Evolutionary conservation across 2,113 vertebrate genomes (phyloP).

Genomic region (Calyptommatus sinebrachiatus): DNA sequence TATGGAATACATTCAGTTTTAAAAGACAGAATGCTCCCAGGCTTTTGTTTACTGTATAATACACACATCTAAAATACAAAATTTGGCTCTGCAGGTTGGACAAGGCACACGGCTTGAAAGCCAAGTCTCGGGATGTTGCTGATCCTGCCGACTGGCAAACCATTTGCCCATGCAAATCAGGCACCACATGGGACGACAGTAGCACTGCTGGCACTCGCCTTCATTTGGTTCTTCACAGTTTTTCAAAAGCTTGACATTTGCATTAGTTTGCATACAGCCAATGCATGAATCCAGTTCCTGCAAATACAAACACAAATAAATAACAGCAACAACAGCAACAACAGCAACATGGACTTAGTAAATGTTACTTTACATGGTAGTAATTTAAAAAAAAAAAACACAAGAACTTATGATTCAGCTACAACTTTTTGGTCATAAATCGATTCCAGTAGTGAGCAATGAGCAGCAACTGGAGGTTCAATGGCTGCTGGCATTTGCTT

Average conservation of each 20-base stretch:
- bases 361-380: too few relatives aligned
- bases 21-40: slow-evolving; percentile 36
- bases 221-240: slow-evolving; percentile 73
- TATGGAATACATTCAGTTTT: slow-evolving; percentile 6
- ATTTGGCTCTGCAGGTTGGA: slow-evolving; percentile 88
- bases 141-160: slow-evolving; percentile 94
- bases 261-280: slow-evolving; percentile 89
- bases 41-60: slow-evolving; percentile 70
- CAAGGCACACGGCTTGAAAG: slow-evolving; percentile 89
- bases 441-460: too few relatives aligned
- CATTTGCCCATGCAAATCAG: slow-evolving; percentile 93
- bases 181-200: slow-evolving; percentile 97
- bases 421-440: neutral
- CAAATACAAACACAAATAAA: neutral
- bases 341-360: neutral
- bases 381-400: too few relatives aligned
- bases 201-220: slow-evolving; percentile 86
- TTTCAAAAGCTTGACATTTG: slow-evolving; percentile 84
- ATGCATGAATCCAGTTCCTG: slow-evolving; percentile 91
- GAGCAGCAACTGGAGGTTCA: too few relatives aligned
- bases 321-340: too few relatives aligned
- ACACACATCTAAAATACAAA: slow-evolving; percentile 92
- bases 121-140: slow-evolving; percentile 92
- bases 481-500: too few relatives aligned
- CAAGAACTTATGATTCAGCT: neutral